Percentiles rank a stretch among this genome's conserved stretches.
Conservation (phyloP, 37 sponge, comb jelly and placozoan genomes). For the Halisarca cf. caerulea region DNA sequence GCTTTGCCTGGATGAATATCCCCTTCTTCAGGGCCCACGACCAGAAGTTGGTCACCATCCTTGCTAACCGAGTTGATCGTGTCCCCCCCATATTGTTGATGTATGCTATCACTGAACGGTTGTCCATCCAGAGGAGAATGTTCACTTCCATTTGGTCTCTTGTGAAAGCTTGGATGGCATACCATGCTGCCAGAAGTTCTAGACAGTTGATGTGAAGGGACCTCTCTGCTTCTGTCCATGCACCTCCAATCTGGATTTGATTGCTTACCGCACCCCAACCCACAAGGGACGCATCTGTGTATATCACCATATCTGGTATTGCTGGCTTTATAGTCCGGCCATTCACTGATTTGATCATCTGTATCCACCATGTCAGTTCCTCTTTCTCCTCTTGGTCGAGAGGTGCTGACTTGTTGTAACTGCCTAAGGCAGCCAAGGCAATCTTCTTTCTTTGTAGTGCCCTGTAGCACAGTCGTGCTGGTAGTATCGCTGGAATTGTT, state of each 20-base stretch:
- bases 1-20: not conserved
- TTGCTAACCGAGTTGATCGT: not conserved
- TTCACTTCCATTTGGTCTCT: not conserved
- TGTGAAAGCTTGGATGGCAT: no score
- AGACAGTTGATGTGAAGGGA: no score
- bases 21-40: not conserved
- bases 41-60: no score
- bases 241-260: no score
- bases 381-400: no score
- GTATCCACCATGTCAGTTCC: no score
- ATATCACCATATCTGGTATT: not conserved
- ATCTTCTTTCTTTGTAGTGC: constrained; percentile 23
- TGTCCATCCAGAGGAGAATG: not conserved
- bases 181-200: no score
- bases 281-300: constrained; percentile 43
- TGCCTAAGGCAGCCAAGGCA: no score
- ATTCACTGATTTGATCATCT: no score
- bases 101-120: not conserved
- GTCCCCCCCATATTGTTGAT: not conserved
- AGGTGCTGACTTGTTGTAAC: no score
- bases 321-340: not conserved
- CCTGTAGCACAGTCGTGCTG: constrained; percentile 39
- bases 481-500: constrained; percentile 10
- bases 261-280: no score
- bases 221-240: no score